phyloP scores from a whole-genome alignment of 2,797 vertebrate species.

The Catamblyrhynchus diadema region DNA sequence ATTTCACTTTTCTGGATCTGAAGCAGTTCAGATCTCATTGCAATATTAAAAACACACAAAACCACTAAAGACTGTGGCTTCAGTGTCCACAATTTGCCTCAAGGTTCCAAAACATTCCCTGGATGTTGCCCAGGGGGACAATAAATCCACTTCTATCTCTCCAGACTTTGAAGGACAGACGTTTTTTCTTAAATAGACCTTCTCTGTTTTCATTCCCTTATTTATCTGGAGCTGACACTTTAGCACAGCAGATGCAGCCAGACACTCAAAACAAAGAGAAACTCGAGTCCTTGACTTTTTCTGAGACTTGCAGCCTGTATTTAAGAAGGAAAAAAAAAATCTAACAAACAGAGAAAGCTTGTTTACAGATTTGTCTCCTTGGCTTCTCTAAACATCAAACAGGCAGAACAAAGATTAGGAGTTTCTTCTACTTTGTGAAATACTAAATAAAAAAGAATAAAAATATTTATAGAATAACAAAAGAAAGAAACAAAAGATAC shows the following conservation, averaged over 20 bases:
- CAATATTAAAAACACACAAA: neutral
- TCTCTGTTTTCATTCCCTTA: constrained; percentile 54
- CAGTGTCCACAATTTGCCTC: neutral
- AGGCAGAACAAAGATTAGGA: constrained; percentile 11
- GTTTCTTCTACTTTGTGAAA: constrained; percentile 3
- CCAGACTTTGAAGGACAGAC: constrained; percentile 42
- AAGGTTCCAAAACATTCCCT: constrained; percentile 43
- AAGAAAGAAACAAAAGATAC: neutral
- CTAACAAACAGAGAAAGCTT: neutral
- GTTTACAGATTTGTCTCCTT: constrained; percentile 35
- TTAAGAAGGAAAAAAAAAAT: neutral
- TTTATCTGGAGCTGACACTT: constrained; percentile 53
- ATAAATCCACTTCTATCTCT: constrained; percentile 40
- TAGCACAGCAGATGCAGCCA: constrained; percentile 38
- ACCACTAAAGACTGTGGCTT: neutral
- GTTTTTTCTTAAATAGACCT: constrained; percentile 52
- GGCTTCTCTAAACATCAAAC: constrained; percentile 25
- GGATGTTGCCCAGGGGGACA: constrained; percentile 21
- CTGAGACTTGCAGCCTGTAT: constrained; percentile 29
- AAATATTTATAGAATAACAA: neutral
- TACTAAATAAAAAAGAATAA: neutral
- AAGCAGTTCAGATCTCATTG: neutral
- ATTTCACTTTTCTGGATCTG: neutral
- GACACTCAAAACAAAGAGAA: constrained; percentile 56
- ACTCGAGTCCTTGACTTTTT: constrained; percentile 57